Conservation (phyloP, 2,888 invertebrate genomes). For the Pardosa pseudoannulata region DNA sequence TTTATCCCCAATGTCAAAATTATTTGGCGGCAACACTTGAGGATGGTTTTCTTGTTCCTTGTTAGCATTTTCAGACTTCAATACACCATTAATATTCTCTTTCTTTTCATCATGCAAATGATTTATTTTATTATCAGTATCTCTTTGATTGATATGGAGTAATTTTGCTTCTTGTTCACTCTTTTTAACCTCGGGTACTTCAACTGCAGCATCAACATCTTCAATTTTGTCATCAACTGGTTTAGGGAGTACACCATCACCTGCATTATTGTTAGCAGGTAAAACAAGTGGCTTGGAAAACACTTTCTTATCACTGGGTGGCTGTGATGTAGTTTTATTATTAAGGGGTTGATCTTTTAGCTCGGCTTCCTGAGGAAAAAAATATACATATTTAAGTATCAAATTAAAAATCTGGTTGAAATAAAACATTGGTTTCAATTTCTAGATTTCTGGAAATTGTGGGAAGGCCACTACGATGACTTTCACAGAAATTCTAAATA, state of each 20-base stretch:
- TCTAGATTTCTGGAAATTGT: too few relatives aligned
- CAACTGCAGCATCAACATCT: slow-evolving; percentile 47
- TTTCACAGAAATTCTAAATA: too few relatives aligned
- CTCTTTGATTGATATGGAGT: slow-evolving; percentile 20
- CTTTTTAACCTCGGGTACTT: slow-evolving; percentile 34
- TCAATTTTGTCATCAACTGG: slow-evolving; percentile 39
- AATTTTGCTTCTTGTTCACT: background rate
- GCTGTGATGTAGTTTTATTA: background rate
- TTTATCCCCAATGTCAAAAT: slow-evolving; percentile 45
- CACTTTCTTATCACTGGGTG: background rate
- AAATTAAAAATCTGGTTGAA: too few relatives aligned
- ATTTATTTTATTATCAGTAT: slow-evolving; percentile 12
- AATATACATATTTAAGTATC: too few relatives aligned
- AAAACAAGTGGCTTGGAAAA: slow-evolving; percentile 43
- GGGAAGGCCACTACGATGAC: too few relatives aligned
- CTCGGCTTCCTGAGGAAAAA: background rate
- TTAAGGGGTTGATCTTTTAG: background rate
- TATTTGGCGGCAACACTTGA: slow-evolving; percentile 46
- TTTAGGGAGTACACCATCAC: slow-evolving; percentile 61
- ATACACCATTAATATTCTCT: background rate
- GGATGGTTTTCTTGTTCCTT: slow-evolving; percentile 51
- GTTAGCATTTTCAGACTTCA: background rate
- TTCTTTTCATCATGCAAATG: slow-evolving; percentile 18
- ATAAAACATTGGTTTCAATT: too few relatives aligned
- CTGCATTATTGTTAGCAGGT: slow-evolving; percentile 22